These are phyloP conservation scores for Gobio occitaniae DNA, from an alignment of 2,797 vertebrate genomes.

Conservation along the genomic window DNA sequence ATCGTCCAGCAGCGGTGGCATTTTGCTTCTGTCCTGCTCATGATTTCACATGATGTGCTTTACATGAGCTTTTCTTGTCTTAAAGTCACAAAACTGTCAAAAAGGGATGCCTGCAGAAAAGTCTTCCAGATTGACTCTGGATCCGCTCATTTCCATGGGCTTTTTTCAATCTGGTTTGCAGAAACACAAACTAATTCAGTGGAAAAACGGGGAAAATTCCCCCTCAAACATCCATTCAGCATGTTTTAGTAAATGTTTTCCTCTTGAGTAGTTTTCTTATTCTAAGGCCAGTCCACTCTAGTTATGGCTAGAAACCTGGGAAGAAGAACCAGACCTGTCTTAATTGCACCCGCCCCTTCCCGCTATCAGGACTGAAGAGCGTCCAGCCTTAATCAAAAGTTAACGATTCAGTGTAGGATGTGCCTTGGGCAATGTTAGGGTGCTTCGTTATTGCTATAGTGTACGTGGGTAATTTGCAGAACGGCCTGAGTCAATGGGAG, in stretches of 20 bases:
- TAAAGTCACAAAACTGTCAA: slow-evolving; percentile 43
- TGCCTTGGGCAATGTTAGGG: slow-evolving; percentile 49
- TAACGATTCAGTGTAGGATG: slow-evolving; percentile 61
- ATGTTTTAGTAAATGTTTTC: slow-evolving; percentile 8
- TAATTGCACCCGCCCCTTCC: slow-evolving; percentile 53
- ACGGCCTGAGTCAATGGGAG: slow-evolving; percentile 53
- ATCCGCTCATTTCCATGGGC: slow-evolving; percentile 22
- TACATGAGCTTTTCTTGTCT: slow-evolving; percentile 35
- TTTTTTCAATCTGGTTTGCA: slow-evolving; percentile 16
- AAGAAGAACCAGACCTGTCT: slow-evolving; percentile 52
- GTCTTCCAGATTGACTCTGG: not conserved
- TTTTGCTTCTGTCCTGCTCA: not conserved
- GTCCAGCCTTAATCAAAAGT: slow-evolving; percentile 62
- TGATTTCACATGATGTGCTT: slow-evolving; percentile 32
- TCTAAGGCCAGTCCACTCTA: slow-evolving; percentile 20
- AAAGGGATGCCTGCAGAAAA: slow-evolving; percentile 7
- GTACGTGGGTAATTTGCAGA: slow-evolving; percentile 52
- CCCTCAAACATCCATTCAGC: not conserved
- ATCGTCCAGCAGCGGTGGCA: slow-evolving; percentile 28
- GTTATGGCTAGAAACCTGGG: slow-evolving; percentile 45
- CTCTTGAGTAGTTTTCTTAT: slow-evolving; percentile 33
- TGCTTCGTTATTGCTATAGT: slow-evolving; percentile 49
- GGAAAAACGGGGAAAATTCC: not conserved
- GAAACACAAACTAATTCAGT: slow-evolving; percentile 21
- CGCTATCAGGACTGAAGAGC: slow-evolving; percentile 48